Evolutionary conservation across 64 coral and sea anemone species (phyloP).

Genomic region (Actinia tenebrosa): DNA sequence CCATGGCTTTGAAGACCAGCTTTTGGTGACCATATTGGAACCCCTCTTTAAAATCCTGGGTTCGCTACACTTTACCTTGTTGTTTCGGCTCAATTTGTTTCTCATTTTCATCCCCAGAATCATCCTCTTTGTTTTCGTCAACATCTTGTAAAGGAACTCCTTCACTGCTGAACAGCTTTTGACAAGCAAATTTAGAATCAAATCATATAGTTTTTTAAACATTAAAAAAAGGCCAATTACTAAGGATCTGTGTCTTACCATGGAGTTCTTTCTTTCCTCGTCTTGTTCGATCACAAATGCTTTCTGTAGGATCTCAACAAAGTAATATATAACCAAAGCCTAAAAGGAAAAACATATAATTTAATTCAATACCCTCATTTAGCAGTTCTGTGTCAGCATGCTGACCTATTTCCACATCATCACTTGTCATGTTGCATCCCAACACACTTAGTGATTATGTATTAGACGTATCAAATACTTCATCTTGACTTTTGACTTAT

Average conservation of each 20-base stretch:
- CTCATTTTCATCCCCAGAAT: conserved; percentile 10
- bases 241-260: background rate
- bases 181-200: background rate
- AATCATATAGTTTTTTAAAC: background rate
- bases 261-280: background rate
- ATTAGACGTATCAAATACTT: no score
- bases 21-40: no score
- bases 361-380: no score
- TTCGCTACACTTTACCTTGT: background rate
- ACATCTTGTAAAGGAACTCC: conserved; percentile 10
- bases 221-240: background rate
- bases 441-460: no score
- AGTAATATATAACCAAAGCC: conserved; percentile 36
- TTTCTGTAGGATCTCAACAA: conserved; percentile 38
- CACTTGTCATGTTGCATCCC: no score
- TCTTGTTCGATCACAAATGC: conserved; percentile 21
- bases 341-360: background rate
- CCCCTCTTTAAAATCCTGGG: no score
- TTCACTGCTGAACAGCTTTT: conserved; percentile 12
- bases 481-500: no score
- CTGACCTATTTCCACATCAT: no score
- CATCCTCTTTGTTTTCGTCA: background rate
- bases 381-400: no score
- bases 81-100: background rate
- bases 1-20: no score